Evolutionary conservation across 2,888 invertebrate species (phyloP).

Genomic region (Drosophila barbarae): DNA sequence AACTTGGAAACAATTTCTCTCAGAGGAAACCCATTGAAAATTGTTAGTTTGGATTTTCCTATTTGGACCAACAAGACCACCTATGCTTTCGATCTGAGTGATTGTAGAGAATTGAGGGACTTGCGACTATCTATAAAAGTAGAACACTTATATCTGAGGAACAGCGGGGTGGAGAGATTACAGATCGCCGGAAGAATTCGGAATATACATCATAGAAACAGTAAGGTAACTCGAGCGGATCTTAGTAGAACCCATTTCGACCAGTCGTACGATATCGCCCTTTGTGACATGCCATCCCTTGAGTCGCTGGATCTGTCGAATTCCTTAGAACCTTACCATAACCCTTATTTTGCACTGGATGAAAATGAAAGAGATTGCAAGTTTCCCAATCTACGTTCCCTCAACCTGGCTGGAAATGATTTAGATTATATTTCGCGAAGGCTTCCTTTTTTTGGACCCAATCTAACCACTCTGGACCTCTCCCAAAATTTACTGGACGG

Average conservation of each 20-base stretch:
- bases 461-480: not conserved
- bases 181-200: not conserved
- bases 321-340: too few relatives aligned
- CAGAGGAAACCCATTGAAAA: not conserved
- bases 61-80: not conserved
- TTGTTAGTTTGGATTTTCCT: not conserved
- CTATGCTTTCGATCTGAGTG: not conserved
- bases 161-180: not conserved
- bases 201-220: not conserved
- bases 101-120: not conserved
- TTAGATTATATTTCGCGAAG: not conserved
- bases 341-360: too few relatives aligned
- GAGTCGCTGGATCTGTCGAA: not conserved
- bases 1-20: not conserved
- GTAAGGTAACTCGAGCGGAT: not conserved
- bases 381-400: not conserved
- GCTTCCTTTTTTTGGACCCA: not conserved
- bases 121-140: not conserved
- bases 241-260: not conserved
- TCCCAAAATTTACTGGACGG: not conserved
- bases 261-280: not conserved
- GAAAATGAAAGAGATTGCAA: not conserved
- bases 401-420: not conserved
- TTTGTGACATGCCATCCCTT: slow-evolving; percentile 1
- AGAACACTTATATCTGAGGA: not conserved